Percentiles rank a stretch among this genome's conserved stretches.
Conservation (phyloP, 2,113 vertebrate genomes). For the Pimephales promelas region DNA sequence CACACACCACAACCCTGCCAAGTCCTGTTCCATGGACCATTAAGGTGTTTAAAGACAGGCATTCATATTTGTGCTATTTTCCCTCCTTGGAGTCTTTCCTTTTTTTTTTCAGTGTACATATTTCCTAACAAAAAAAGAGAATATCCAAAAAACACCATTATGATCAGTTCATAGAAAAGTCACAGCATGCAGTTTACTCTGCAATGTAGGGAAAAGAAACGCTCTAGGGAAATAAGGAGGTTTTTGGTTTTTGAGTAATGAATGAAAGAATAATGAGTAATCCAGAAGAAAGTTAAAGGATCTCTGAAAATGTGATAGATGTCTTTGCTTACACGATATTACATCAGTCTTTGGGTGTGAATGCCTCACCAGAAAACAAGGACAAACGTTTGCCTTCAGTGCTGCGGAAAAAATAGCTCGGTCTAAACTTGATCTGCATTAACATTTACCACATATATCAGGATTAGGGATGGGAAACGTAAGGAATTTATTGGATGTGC, state of each 20-base stretch:
- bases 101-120: not conserved
- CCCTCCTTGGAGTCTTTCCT: constrained; percentile 57
- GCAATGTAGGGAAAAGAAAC: not conserved
- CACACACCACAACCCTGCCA: constrained; percentile 70
- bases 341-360: not conserved
- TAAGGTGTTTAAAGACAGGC: constrained; percentile 75
- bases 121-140: not conserved
- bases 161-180: constrained; percentile 8
- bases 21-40: constrained; percentile 73
- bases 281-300: not conserved
- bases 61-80: constrained; percentile 74
- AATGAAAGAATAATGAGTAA: constrained; percentile 4
- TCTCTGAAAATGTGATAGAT: constrained; percentile 1
- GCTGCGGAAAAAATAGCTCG: not conserved
- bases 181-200: not conserved
- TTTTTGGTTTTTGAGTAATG: constrained; percentile 22
- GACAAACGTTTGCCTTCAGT: not conserved
- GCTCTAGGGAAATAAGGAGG: not conserved
- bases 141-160: constrained; percentile 32
- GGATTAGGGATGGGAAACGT: not conserved
- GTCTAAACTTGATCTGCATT: not conserved
- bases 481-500: not conserved
- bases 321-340: not conserved
- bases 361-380: not conserved
- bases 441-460: not conserved